Conservation (phyloP, 53 echinoderm and acorn worm species). For the Mesocentrotus franciscanus region DNA sequence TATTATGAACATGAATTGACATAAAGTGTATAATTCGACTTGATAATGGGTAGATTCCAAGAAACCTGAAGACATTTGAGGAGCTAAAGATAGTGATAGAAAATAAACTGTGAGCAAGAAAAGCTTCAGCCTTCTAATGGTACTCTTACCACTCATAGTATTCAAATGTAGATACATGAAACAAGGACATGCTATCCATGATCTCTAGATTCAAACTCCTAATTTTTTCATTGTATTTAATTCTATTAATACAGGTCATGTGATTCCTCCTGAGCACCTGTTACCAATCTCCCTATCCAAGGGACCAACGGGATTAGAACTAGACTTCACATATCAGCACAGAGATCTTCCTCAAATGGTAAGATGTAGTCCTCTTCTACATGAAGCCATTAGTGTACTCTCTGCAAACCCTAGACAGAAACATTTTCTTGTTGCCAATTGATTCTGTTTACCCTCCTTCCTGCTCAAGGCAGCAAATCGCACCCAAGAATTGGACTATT, state of each 20-base stretch:
- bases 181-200: background rate
- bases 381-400: background rate
- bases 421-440: too few species aligned
- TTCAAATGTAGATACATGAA: background rate
- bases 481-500: too few species aligned
- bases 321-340: slow-evolving; percentile 97
- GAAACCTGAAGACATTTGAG: too few species aligned
- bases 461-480: too few species aligned
- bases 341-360: slow-evolving; percentile 91
- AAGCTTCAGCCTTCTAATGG: too few species aligned
- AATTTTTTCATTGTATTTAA: background rate
- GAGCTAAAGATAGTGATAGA: too few species aligned
- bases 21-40: too few species aligned
- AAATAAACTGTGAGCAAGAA: too few species aligned
- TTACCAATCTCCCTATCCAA: slow-evolving; percentile 87
- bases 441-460: too few species aligned
- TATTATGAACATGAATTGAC: too few species aligned
- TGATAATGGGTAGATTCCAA: too few species aligned
- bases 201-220: background rate
- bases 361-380: slow-evolving; percentile 7
- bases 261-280: slow-evolving; percentile 94
- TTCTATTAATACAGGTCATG: slow-evolving; percentile 87
- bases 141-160: background rate
- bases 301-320: slow-evolving; percentile 89
- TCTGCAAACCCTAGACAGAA: background rate